phyloP scores from a whole-genome alignment of 2,888 invertebrate species.

The Luperina testacea region DNA sequence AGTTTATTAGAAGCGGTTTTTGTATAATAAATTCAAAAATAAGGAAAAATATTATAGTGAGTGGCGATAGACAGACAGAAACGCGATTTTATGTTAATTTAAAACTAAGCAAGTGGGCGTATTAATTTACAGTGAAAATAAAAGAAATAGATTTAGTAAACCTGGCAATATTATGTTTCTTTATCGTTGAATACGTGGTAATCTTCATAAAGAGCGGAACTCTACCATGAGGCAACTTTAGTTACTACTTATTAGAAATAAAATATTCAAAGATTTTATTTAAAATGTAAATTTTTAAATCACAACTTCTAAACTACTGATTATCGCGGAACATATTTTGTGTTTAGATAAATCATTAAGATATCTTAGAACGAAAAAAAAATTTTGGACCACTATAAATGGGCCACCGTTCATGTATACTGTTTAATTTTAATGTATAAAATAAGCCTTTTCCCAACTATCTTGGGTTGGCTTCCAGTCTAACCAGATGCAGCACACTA shows the following conservation, averaged over 20 bases:
- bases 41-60: conserved; percentile 6
- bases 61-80: conserved; percentile 8
- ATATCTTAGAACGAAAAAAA: neutral
- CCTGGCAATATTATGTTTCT: neutral
- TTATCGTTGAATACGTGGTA: neutral
- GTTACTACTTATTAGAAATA: neutral
- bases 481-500: no score
- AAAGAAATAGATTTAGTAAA: neutral
- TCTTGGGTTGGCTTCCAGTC: no score
- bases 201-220: neutral
- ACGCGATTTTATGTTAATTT: conserved; percentile 31
- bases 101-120: neutral
- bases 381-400: neutral
- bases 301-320: neutral
- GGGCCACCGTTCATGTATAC: no score
- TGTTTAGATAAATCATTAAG: neutral
- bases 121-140: neutral
- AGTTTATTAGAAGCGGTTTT: conserved; percentile 21
- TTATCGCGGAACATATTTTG: neutral
- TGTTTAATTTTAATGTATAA: neutral
- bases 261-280: neutral
- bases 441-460: no score
- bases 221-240: neutral
- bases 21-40: conserved; percentile 15
- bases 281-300: no score